Evolutionary conservation across 2,113 vertebrate species (phyloP), one percentile per base, ranked within the genome.

Genomic region (Acrocephalus kingi): DNA sequence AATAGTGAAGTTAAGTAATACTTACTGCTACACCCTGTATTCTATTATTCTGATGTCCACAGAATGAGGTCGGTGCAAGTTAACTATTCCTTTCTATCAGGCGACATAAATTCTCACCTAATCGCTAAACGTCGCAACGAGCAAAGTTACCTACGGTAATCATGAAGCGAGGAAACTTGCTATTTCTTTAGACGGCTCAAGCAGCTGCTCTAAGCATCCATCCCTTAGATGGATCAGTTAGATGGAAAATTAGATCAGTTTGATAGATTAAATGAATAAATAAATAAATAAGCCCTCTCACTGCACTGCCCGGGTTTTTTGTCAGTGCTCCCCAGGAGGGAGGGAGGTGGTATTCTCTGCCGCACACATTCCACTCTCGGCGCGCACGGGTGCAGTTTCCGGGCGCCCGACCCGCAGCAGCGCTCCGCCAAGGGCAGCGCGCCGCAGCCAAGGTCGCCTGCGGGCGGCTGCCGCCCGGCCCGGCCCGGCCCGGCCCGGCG

Each of bases 311-410:
- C 15, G 8, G 9, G 24, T 49, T 22, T 33, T 25, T 11, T 6
- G 23, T 1, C n/a, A 55, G 12, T 0, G 23, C 10, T 14, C 4
- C 64, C 14, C 13, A 2, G 19, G 6, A 48, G 22, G 3, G 24
- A 27, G 72, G 30, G 35, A 35, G 35, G 35, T 4, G 69, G 8
- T 17, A 2, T 7, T 63, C 35, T 13, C 10, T 3, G 63, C 84
- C 3, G 18, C 2, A 20, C 48, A 5, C 8, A 16, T 0, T 14
- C 28, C 24, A 2, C 12, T 13, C 16, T 20, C 22, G 3, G 20
- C 8, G 17, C 6, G 31, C 63, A 35, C 18, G 22, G 21, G 4
- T 1, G 46, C 55, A 11, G 4, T 5, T 56, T 22, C 12, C 17
- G 33, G 48, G 7, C 13, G 17, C 45, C 12, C 0, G 20, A 6